Evolutionary conservation across 2,888 invertebrate genomes (phyloP).

Genomic region (Caenorhabditis auriculariae): DNA sequence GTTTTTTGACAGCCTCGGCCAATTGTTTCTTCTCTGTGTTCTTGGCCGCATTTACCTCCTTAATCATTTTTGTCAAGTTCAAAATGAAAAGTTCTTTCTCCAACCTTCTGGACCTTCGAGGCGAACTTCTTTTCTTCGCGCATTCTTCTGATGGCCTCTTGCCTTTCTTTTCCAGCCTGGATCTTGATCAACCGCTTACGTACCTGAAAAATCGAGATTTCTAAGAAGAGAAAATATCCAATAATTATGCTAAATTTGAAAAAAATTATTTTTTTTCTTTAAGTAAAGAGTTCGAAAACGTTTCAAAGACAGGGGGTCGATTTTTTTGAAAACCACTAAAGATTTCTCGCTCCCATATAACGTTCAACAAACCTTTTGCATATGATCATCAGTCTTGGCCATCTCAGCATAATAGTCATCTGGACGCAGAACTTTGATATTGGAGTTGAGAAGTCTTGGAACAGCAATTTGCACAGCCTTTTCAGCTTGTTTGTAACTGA

Average conservation of each 20-base stretch:
- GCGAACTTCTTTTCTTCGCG: constrained; percentile 88
- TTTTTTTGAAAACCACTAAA: neutral
- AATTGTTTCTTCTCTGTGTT: constrained; percentile 87
- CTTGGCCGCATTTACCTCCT: constrained; percentile 72
- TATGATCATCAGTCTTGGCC: constrained; percentile 94
- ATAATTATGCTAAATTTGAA: no score
- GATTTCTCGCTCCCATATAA: neutral
- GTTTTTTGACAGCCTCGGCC: constrained; percentile 88
- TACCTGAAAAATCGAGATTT: constrained; percentile 25
- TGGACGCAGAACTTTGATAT: constrained; percentile 72
- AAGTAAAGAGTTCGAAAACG: neutral
- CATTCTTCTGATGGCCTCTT: constrained; percentile 85
- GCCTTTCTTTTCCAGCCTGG: constrained; percentile 80
- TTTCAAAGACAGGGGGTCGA: neutral
- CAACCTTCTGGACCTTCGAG: constrained; percentile 71
- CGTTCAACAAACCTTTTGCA: constrained; percentile 77
- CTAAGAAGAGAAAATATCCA: neutral
- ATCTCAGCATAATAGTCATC: constrained; percentile 98
- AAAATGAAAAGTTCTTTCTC: neutral
- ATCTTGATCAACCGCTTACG: constrained; percentile 48
- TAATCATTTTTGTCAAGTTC: neutral
- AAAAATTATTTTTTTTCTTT: no score
- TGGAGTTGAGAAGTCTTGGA: constrained; percentile 73
- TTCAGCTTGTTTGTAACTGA: constrained; percentile 69
- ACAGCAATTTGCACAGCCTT: constrained; percentile 81